These are phyloP conservation scores for Chaetura pelagica DNA, from an alignment of 2,113 vertebrate species.

Conservation along the genomic window DNA sequence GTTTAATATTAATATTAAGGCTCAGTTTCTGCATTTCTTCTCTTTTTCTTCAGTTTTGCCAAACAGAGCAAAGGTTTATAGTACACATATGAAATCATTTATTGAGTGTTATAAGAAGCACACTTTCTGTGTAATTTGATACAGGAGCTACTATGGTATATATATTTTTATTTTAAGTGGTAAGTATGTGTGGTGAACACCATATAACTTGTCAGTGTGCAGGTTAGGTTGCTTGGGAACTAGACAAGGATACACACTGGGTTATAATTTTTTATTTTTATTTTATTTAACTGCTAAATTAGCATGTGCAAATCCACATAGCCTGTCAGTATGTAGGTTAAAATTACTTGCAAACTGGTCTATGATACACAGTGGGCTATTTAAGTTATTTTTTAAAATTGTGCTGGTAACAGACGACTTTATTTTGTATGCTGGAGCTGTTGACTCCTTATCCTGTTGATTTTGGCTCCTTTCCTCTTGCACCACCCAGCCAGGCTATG, in stretches of 20 bases:
- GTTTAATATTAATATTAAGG: slow-evolving; percentile 5
- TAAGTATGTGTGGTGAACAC: slow-evolving; percentile 35
- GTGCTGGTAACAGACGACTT: neutral
- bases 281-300: slow-evolving; percentile 55
- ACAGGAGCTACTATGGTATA: slow-evolving; percentile 3
- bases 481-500: neutral
- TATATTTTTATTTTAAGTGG: slow-evolving; percentile 45
- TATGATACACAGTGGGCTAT: neutral
- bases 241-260: slow-evolving; percentile 2
- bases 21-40: slow-evolving; percentile 42
- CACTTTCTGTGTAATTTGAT: slow-evolving; percentile 52
- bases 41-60: slow-evolving; percentile 54
- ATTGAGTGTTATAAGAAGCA: slow-evolving; percentile 56
- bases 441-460: slow-evolving; percentile 62
- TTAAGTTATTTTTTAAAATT: slow-evolving; percentile 60
- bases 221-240: slow-evolving; percentile 22
- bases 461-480: slow-evolving; percentile 25
- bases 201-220: neutral
- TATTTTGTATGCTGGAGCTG: slow-evolving; percentile 45
- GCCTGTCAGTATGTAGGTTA: slow-evolving; percentile 22
- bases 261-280: neutral
- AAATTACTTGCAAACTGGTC: neutral
- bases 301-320: slow-evolving; percentile 57
- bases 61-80: slow-evolving; percentile 46
- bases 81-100: slow-evolving; percentile 58